These are phyloP conservation scores for Tribolium freemani DNA, from an alignment of 2,888 invertebrate species.

Conservation along the genomic window DNA sequence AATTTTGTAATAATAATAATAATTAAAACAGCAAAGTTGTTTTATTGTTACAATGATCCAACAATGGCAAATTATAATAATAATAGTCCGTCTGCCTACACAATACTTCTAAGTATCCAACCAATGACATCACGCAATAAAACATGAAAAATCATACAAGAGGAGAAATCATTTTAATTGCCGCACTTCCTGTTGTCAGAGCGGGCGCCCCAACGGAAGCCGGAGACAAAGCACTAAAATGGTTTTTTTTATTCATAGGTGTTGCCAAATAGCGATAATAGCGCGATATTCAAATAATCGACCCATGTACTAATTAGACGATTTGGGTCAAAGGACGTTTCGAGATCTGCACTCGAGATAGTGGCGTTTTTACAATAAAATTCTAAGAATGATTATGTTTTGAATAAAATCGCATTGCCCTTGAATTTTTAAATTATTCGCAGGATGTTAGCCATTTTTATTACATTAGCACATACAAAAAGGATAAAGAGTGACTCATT, in stretches of 20 bases:
- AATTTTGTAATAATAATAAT: background rate
- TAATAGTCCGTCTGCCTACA: slow-evolving; percentile 44
- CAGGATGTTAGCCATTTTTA: slow-evolving; percentile 46
- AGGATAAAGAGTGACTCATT: slow-evolving; percentile 37
- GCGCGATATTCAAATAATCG: slow-evolving; percentile 24
- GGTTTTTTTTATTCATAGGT: slow-evolving; percentile 38
- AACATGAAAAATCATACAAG: slow-evolving; percentile 50
- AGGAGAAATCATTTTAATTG: slow-evolving; percentile 57
- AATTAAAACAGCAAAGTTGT: slow-evolving; percentile 3
- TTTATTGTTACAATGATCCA: background rate
- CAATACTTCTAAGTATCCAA: slow-evolving; percentile 49
- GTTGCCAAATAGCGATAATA: slow-evolving; percentile 34
- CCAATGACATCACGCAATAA: slow-evolving; percentile 52
- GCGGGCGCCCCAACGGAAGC: slow-evolving; percentile 52
- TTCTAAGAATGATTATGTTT: slow-evolving; percentile 41
- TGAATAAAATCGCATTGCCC: slow-evolving; percentile 35
- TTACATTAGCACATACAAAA: slow-evolving; percentile 41
- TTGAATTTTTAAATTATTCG: slow-evolving; percentile 40
- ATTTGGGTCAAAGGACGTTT: slow-evolving; percentile 36
- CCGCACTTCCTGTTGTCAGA: slow-evolving; percentile 52
- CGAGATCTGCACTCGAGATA: slow-evolving; percentile 23
- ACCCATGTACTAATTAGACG: background rate
- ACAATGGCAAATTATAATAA: slow-evolving; percentile 46
- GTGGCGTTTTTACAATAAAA: slow-evolving; percentile 14
- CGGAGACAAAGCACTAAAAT: slow-evolving; percentile 49